Evolutionary conservation across 2,797 vertebrate genomes (phyloP), one percentile per base, ranked within the genome.

Genomic region (Chiroxiphia lanceolata): DNA sequence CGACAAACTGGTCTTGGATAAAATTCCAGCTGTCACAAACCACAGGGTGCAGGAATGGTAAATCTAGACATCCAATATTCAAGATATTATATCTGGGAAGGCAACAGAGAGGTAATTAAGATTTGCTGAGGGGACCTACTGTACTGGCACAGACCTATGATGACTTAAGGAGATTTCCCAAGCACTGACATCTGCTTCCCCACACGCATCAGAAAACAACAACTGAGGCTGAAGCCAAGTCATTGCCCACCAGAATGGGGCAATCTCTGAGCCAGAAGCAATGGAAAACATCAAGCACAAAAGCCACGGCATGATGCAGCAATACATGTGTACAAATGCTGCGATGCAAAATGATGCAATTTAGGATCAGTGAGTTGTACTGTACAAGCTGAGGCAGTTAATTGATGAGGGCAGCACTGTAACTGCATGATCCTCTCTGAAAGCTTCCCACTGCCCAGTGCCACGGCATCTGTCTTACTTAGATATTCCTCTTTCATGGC

Each of bases 271-370:
- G 19, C 38, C 51, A 70, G 65, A 51, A 70, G 56, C 0, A 0
- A 36, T 14, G 5, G 67, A 38, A 71, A 90, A 68, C 25, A 13
- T 25, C 20, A 63, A 67, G 38, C 27, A 67, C 17, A 36, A 75
- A 78, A 90, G 29, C 67, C 50, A 16, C 48, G 50, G 53, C 11
- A 0, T 25, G 44, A 48, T 33, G 76, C 71, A 70, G 67, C 61
- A 67, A 16, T 1, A 9, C 25, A 45, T 15, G 18, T 1, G 0
- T 11, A 11, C 22, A 21, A 75, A 48, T 21, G 34, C 61, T 88
- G 67, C 5, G 1, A 50, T 34, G 53, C 53, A 36, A 53, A 92
- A 50, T n/a, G 38, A 63, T 40, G 48, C 33, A 18, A 1, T 70
- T 75, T 34, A 29, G 71, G 34, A 34, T 64, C 34, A 59, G 38